Evolutionary conservation across 2,113 vertebrate species (phyloP), one percentile per base, ranked within the genome.

Genomic region (Rhadina sibilatrix): DNA sequence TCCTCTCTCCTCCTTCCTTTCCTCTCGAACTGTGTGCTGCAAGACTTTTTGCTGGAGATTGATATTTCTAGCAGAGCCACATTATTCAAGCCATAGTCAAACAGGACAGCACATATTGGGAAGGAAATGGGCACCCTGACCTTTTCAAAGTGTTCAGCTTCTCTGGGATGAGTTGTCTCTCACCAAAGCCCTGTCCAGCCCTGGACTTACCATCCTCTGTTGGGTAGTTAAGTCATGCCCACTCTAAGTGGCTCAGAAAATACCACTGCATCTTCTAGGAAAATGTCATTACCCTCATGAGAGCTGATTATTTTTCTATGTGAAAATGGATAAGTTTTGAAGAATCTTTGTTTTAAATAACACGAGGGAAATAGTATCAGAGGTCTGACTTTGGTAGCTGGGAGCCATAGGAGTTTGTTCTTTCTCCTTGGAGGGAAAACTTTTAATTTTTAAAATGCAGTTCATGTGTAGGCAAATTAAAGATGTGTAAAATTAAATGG

Each of bases 361-460:
- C 1, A 0, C 8, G 20, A 64, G 33, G 27, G 46, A 79, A 87
- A 44, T 69, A 30, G 18, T 24, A 22, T 46, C 44, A 57, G 52
- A 54, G 16, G 9, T 50, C 47, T 86, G 54, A 33, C 28, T 57
- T 60, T 0, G 37, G 25, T 46, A 65, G 37, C n/a, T 94, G 42
- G 79, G 89, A 89, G 70, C 15, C 24, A 31, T 78, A 77, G 35
- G 65, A 76, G 17, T 83, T 86, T 72, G 9, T 69, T 86, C 40
- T 28, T 88, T 70, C 44, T 70, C 19, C 35, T 22, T 12, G 5
- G 17, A 46, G 12, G 1, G 12, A 28, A 33, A 24, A 44, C 7
- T 7, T 79, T 86, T 94, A 94, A 96, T 96, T 95, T 96, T 68
- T 89, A 75, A 96, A 96, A 91, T 96, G 96, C 57, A 46, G 77